Base-by-base conservation (phyloP, 2,888 invertebrate species). In the Kryphioiulus occultus region DNA sequence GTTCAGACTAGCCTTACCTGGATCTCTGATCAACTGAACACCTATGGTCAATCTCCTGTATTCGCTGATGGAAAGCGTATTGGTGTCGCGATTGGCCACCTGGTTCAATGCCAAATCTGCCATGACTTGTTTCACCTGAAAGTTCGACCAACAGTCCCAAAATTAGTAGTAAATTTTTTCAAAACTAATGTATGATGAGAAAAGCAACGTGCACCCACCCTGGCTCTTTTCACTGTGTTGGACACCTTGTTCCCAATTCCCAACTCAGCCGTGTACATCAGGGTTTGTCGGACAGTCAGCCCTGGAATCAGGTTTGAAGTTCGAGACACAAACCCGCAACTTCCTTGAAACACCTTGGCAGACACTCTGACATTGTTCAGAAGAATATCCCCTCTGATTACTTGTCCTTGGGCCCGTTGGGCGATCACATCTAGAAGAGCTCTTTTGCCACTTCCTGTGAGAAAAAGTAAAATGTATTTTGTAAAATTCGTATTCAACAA, bases 101-200 rank as follows among this genome's bases (percentile, higher is more conserved):
- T 98, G 98, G 0, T 97, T 96, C 10, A 99, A 92, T 0, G 99
- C 99, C 89, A 99, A 93, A 92, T 99, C 98, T 0, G 97, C 97
- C 93, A 99, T 94, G 0, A 98, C 96, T 93, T 97, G 97, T 88
- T 91, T 91, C 22, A 92, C 92, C 92, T 93, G 88, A 88, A 5
- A 10, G 44, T 44, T 44, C 15, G 44, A 44, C 12, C 44, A 88
- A 32, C 19, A n/a, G 7, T 53, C 30, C n/a, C 30, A 9, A 32
- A 42, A 84, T n/a, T 39, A 10, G 22, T 0, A 26, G 39, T 47
- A 7, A 19, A 0, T 1, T n/a, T 85, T n/a, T 47, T 42, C 0
- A 35, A 85, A 42, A 68, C 4, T n/a, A 12, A 15, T 32, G 19
- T 19, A 15, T 78, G 1, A 85, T 42, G 32, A 88, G 83, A 42